phyloP scores from a whole-genome alignment of 30 jellyfish, hydroid and myxozoan genomes.

The Mastigias papua region DNA sequence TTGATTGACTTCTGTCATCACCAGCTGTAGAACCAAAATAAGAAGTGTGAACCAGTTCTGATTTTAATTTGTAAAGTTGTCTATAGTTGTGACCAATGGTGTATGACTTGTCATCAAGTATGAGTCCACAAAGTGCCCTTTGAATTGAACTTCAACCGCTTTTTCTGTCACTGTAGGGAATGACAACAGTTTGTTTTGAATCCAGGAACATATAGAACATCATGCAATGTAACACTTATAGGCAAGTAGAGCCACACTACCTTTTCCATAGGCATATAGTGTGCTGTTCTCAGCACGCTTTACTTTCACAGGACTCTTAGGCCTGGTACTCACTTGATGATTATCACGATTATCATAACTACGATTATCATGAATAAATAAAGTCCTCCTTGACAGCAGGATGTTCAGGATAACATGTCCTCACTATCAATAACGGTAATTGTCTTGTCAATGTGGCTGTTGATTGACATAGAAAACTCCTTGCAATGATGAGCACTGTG shows the following conservation, averaged over 20 bases:
- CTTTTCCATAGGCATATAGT: constrained; percentile 58
- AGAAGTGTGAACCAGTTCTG: constrained; percentile 22
- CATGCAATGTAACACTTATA: constrained; percentile 24
- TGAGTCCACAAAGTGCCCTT: constrained; percentile 44
- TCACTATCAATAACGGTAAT: neutral
- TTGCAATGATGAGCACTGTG: constrained; percentile 33
- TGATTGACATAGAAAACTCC: constrained; percentile 6
- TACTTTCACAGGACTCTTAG: neutral
- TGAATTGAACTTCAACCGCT: constrained; percentile 38
- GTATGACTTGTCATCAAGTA: constrained; percentile 25
- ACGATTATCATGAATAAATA: neutral
- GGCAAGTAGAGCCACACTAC: too few species aligned
- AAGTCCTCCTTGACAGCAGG: neutral
- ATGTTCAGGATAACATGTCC: neutral
- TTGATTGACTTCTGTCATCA: constrained; percentile 7
- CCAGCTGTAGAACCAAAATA: neutral
- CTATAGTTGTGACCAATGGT: constrained; percentile 26
- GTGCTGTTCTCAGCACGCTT: neutral
- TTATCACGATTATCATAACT: constrained; percentile 14
- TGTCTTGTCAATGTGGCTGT: neutral
- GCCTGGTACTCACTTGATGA: constrained; percentile 33
- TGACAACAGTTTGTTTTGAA: constrained; percentile 29
- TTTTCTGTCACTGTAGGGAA: constrained; percentile 39
- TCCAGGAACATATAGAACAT: constrained; percentile 61
- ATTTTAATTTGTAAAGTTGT: constrained; percentile 34